A percentile compares a stretch with the other conserved stretches of the same genome.
Evolutionary conservation across 2,888 invertebrate species (phyloP).

Genomic region (Pristionchus mayeri): DNA sequence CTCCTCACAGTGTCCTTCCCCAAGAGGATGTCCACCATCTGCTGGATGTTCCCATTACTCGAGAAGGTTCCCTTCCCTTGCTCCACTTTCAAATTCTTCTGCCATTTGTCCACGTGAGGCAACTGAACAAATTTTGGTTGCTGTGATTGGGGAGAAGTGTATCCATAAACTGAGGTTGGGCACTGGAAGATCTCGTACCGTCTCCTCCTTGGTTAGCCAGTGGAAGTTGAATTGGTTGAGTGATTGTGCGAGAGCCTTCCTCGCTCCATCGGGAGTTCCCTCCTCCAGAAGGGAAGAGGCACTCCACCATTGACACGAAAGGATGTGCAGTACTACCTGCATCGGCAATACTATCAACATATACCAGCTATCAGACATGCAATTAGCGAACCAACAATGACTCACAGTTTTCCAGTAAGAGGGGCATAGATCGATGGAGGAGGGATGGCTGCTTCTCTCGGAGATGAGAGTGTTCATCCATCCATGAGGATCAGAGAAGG

Average conservation of each 20-base stretch:
- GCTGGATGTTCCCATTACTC: slow-evolving; percentile 5
- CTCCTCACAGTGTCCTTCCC: slow-evolving; percentile 32
- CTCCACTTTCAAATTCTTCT: slow-evolving; percentile 15
- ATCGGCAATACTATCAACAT: not conserved
- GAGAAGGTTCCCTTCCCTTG: not conserved
- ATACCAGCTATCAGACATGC: not conserved
- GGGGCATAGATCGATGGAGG: slow-evolving; percentile 1
- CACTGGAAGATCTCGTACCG: not conserved
- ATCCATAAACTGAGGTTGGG: not conserved
- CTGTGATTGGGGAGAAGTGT: no score
- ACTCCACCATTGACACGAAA: not conserved
- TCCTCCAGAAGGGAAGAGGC: not conserved
- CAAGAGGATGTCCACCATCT: slow-evolving; percentile 10
- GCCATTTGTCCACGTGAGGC: slow-evolving; percentile 36
- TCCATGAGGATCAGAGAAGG: not conserved
- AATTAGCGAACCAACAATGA: not conserved
- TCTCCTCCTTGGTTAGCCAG: slow-evolving; percentile 33
- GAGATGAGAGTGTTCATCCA: not conserved
- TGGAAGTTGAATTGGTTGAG: slow-evolving; percentile 22
- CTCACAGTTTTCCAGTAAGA: slow-evolving; percentile 43
- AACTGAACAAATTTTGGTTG: not conserved
- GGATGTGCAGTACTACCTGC: slow-evolving; percentile 14
- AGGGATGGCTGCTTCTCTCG: not conserved
- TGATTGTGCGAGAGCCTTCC: not conserved
- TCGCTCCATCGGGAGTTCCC: slow-evolving; percentile 32